phyloP scores from a whole-genome alignment of 64 coral and sea anemone genomes.

The Montipora capricornis region DNA sequence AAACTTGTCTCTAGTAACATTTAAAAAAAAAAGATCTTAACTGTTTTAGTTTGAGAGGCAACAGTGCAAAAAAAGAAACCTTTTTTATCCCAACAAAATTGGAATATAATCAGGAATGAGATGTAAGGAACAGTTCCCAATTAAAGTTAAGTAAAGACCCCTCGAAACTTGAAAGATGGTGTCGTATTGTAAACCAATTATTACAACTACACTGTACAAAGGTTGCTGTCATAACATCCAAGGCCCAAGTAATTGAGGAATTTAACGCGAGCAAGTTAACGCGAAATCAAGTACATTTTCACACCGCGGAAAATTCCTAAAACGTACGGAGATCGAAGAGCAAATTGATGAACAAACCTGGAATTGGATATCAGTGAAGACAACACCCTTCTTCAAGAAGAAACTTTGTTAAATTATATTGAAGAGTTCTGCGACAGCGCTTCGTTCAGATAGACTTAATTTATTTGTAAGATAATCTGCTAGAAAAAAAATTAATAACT shows the following conservation, averaged over 20 bases:
- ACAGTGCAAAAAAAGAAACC: not conserved
- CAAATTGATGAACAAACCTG: not conserved
- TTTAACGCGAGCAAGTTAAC: constrained; percentile 46
- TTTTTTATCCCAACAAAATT: not conserved
- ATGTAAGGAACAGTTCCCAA: not conserved
- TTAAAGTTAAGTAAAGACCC: constrained; percentile 50
- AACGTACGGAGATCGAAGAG: not conserved
- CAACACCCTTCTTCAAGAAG: not conserved
- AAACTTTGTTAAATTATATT: not conserved
- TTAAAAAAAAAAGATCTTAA: not conserved
- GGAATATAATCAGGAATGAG: not conserved
- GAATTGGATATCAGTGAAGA: not conserved
- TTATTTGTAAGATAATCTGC: no score
- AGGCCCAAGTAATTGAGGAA: constrained; percentile 42
- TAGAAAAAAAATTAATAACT: no score
- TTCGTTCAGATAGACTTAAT: no score
- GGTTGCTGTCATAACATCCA: constrained; percentile 43
- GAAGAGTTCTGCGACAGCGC: not conserved
- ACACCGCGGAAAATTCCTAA: constrained; percentile 17
- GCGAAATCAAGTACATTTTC: constrained; percentile 17
- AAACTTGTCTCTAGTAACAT: not conserved
- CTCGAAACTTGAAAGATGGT: constrained; percentile 55
- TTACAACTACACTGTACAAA: constrained; percentile 52
- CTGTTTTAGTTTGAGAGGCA: not conserved
- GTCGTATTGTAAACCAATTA: constrained; percentile 52